A percentile compares a stretch with the other conserved stretches of the same genome.
Evolutionary conservation across 1,140 invertebrate genomes (phyloP).

Genomic region (Brachionus angularis): DNA sequence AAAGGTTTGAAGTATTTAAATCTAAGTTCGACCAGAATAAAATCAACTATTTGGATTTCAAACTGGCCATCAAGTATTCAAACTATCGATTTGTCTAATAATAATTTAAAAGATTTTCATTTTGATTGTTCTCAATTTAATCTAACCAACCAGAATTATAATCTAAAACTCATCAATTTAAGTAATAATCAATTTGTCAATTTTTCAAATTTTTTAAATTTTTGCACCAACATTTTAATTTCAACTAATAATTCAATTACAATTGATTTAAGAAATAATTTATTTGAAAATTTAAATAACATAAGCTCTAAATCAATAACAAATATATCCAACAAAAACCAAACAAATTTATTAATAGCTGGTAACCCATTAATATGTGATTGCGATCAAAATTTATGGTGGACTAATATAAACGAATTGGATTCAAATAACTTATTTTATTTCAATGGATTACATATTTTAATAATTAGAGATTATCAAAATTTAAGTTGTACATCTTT

Average conservation of each 20-base stretch:
- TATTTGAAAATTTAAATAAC: slow-evolving; percentile 6
- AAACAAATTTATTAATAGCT: background rate
- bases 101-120: slow-evolving; percentile 2
- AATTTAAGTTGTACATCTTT: no score
- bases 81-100: background rate
- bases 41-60: background rate
- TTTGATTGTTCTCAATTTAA: slow-evolving; percentile 29
- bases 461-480: no score
- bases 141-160: background rate
- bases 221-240: background rate
- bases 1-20: background rate
- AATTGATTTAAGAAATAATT: background rate
- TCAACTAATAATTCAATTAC: no score
- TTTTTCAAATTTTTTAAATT: background rate
- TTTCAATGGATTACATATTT: background rate
- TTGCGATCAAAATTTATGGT: slow-evolving; percentile 4
- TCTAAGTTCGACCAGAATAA: slow-evolving; percentile 16
- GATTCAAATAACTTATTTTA: background rate
- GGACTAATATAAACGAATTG: slow-evolving; percentile 1
- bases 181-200: slow-evolving; percentile 1
- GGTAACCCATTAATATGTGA: background rate
- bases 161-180: background rate
- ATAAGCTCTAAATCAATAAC: background rate
- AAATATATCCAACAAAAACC: no score
- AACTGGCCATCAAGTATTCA: background rate